Evolutionary conservation across 2,888 invertebrate genomes (phyloP).

Genomic region (Acrobasis consociella): DNA sequence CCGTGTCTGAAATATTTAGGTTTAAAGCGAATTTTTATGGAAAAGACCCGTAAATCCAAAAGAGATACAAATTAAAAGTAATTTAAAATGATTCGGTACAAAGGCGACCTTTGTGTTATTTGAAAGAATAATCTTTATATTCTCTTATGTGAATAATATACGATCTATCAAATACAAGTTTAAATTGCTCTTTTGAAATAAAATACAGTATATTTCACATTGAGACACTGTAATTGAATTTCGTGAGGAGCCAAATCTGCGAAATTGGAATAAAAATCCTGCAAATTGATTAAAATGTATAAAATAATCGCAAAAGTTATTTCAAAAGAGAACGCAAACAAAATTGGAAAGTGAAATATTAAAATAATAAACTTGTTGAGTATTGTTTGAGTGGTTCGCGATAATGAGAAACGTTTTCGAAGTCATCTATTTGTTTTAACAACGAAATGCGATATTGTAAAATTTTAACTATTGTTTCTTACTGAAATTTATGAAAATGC

Average conservation of each 20-base stretch:
- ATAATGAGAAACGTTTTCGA: background rate
- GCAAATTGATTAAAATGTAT: background rate
- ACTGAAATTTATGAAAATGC: too few species aligned
- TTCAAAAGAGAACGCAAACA: background rate
- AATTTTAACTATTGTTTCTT: background rate
- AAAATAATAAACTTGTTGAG: conserved; percentile 1
- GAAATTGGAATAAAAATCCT: background rate
- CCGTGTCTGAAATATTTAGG: too few species aligned
- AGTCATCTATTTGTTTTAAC: background rate
- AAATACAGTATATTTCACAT: too few species aligned
- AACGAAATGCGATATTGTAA: background rate
- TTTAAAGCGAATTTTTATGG: too few species aligned
- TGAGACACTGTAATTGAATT: background rate
- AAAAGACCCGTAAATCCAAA: too few species aligned
- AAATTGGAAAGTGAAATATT: conserved; percentile 8
- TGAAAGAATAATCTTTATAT: too few species aligned
- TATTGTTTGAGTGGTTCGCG: conserved; percentile 8
- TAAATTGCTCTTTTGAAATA: too few species aligned
- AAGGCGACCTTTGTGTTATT: too few species aligned
- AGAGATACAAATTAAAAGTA: too few species aligned
- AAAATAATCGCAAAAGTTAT: background rate
- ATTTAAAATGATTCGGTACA: too few species aligned
- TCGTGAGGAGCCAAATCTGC: background rate
- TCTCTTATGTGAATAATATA: too few species aligned
- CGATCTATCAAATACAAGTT: too few species aligned